Evolutionary conservation across 2,888 invertebrate genomes (phyloP), one percentile per base, ranked within the genome.

Genomic region (Axea sp.): DNA sequence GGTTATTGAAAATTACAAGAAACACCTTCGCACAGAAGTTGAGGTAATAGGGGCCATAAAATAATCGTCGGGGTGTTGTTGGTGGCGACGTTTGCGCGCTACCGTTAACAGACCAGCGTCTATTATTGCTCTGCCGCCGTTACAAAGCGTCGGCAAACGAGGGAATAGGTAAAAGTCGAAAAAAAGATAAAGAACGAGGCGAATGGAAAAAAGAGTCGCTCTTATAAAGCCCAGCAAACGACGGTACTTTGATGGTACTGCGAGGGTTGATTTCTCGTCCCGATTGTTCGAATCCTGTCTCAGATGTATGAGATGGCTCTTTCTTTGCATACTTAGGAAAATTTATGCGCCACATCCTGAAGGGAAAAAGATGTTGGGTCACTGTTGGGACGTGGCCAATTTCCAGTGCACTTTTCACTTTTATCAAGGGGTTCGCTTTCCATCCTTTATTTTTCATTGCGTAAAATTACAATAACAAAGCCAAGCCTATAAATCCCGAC

Each of bases 11-110:
- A n/a, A n/a, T n/a, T n/a, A n/a, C n/a, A n/a, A n/a, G n/a, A n/a
- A n/a, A n/a, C n/a, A n/a, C n/a, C n/a, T n/a, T n/a, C n/a, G 41
- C 57, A 81, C 82, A 82, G 81, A 81, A 49, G 80, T 43, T 39
- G 71, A 78, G 81, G 83, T 85, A 82, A 82, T 80, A 79, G 75
- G 74, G 73, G 76, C 77, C 78, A 81, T 84, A 85, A 85, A 85
- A 78, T 81, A 79, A 85, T 86, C 80, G 86, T 86, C 75, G 82
- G 69, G 76, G 73, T 65, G 76, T 43, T 49, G 80, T 76, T 82
- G 80, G 85, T 84, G 85, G 83, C 81, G 86, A 85, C 83, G 82
- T 81, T 82, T 82, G 81, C 75, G 82, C 81, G 83, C 82, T 84
- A 83, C 84, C 81, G 82, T 83, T 73, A 72, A 64, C 68, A 74